Conservation (phyloP, 2,888 invertebrate species). For the Mythimna lalbum region DNA sequence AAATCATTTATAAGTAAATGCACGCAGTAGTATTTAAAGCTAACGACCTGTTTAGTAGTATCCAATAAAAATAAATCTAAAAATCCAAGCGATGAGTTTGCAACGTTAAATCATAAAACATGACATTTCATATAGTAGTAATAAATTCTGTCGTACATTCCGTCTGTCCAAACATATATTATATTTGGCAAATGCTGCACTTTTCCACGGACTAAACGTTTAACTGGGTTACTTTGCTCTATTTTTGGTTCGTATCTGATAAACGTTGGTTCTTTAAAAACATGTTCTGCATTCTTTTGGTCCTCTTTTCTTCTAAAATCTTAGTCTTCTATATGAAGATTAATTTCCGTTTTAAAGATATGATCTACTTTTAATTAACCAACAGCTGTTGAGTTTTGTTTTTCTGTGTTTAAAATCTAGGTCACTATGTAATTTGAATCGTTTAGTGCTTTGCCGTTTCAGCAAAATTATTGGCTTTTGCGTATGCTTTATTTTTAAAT, state of each 20-base stretch:
- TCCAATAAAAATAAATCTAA: constrained; percentile 5
- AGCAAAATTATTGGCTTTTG: neutral
- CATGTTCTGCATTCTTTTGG: constrained; percentile 13
- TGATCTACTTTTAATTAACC: neutral
- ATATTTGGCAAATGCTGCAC: constrained; percentile 57
- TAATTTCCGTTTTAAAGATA: neutral
- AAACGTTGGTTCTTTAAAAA: constrained; percentile 18
- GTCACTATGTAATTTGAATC: neutral
- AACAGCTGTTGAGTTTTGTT: neutral
- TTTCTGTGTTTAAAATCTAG: neutral
- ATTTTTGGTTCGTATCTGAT: constrained; percentile 47
- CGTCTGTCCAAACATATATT: constrained; percentile 46
- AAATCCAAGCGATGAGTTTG: neutral
- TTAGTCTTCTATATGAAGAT: too few species aligned
- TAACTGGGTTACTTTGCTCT: constrained; percentile 59
- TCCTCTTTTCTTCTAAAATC: neutral
- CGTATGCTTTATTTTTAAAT: neutral
- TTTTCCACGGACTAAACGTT: constrained; percentile 49
- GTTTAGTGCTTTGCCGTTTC: neutral
- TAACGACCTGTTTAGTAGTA: neutral
- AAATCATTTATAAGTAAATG: neutral
- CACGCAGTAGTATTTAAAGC: neutral
- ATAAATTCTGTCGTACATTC: constrained; percentile 34
- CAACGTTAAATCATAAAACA: constrained; percentile 34
- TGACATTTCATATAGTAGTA: neutral